Conservation (phyloP, 2,888 invertebrate species). For the Onthophagus sagittarius region DNA sequence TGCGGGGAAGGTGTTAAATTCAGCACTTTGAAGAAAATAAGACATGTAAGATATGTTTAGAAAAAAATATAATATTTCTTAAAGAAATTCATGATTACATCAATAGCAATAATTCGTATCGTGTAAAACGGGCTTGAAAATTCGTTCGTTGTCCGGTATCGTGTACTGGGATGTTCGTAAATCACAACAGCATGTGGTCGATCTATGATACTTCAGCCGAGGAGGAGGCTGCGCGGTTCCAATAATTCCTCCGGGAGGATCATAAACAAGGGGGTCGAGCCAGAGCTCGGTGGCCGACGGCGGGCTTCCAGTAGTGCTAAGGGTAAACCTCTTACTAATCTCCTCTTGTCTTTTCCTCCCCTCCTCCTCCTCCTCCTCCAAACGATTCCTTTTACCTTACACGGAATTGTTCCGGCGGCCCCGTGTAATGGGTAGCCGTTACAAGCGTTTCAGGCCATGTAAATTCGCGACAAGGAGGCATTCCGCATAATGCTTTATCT, state of each 20-base stretch:
- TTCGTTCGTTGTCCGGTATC: slow-evolving; percentile 24
- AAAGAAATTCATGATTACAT: neutral
- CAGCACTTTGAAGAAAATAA: no score
- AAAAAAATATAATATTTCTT: no score
- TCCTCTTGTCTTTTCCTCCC: neutral
- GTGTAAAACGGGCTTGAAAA: slow-evolving; percentile 22
- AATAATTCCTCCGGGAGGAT: slow-evolving; percentile 41
- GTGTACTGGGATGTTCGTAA: slow-evolving; percentile 37
- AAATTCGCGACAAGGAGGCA: slow-evolving; percentile 18
- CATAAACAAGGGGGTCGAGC: slow-evolving; percentile 38
- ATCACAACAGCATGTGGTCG: slow-evolving; percentile 44
- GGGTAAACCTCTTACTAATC: slow-evolving; percentile 34
- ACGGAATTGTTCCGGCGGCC: neutral
- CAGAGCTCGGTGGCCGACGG: slow-evolving; percentile 27
- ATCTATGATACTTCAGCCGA: slow-evolving; percentile 37
- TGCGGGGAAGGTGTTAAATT: no score
- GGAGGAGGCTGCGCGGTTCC: slow-evolving; percentile 31
- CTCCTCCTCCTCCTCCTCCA: neutral
- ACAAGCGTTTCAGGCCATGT: slow-evolving; percentile 22
- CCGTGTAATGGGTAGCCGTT: slow-evolving; percentile 26
- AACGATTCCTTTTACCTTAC: no score
- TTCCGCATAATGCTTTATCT: slow-evolving; percentile 19
- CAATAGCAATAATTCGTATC: neutral
- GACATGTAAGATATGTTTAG: no score
- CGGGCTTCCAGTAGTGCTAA: slow-evolving; percentile 42